Evolutionary conservation across 1,140 invertebrate genomes (phyloP), one percentile per base, ranked within the genome.

Genomic region (Euborellia annulipes): DNA sequence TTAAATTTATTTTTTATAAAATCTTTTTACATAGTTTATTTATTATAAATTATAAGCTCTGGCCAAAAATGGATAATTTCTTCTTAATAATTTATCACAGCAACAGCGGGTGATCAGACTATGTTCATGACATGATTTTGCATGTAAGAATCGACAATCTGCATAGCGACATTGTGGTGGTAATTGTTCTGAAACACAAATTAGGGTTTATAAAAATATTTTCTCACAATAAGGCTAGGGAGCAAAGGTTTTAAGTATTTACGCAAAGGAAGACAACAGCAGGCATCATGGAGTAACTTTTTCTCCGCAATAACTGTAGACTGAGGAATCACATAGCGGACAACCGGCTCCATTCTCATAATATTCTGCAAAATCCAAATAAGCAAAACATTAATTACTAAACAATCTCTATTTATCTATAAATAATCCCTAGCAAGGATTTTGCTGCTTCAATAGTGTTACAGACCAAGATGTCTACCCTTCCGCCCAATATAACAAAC

Each of bases 211-310:
- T 27, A 27, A 27, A 27, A 27, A 27, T 27, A 6, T 27, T 27
- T 27, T 6, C 23, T 27, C 23, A 27, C 4, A 27, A 27, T 27
- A 27, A 27, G 23, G 23, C 11, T 27, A 27, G 36, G 4, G 3
- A 2, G 41, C 13, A 42, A 16, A 13, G 6, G 1, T 19, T 2
- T 7, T 11, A 13, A 40, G 45, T 48, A 63, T 64, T 76, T 75
- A 50, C 67, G 68, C 47, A 68, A 62, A 54, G 62, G 61, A 41
- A 70, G 64, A 53, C 79, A 84, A 56, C 80, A 84, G 54, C 79
- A 83, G 0, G 78, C 71, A 54, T 83, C 79, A 54, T 84, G 80
- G 1, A 78, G 66, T 42, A 82, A 62, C 60, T 80, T 82, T n/a
- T 34, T 79, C 69, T 2, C 72, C 73, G 53, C 80, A 84, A 52